Evolutionary conservation across 30 jellyfish, hydroid and myxozoan species (phyloP).

Genomic region (Hydractinia symbiolongicarpus): DNA sequence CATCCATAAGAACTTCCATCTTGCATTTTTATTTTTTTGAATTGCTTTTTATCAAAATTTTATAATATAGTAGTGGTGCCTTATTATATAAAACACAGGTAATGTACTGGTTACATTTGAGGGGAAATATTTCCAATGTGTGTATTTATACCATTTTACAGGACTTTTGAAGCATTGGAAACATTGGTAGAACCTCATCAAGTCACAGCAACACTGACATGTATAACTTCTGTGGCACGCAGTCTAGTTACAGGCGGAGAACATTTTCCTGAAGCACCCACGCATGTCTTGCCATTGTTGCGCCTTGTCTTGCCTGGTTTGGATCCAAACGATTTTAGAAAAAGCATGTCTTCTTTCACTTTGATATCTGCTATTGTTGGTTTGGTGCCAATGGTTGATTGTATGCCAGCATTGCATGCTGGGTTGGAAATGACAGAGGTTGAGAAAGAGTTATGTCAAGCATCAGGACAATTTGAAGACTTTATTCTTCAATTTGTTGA

Average conservation of each 20-base stretch:
- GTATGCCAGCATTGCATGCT: conserved; percentile 61
- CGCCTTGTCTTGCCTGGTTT: conserved; percentile 80
- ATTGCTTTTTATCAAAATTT: too few relatives aligned
- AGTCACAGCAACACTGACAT: conserved; percentile 75
- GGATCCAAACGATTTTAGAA: conserved; percentile 85
- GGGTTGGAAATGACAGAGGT: conserved; percentile 83
- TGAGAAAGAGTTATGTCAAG: conserved; percentile 68
- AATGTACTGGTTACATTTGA: too few relatives aligned
- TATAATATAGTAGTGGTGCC: too few relatives aligned
- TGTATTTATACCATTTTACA: conserved; percentile 12
- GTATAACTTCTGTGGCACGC: conserved; percentile 74
- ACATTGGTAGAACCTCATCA: conserved; percentile 91
- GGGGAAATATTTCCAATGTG: too few relatives aligned
- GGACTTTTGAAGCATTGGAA: conserved; percentile 84
- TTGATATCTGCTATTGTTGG: conserved; percentile 61
- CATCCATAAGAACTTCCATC: too few relatives aligned
- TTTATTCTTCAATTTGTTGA: conserved; percentile 58
- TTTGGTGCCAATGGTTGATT: conserved; percentile 78
- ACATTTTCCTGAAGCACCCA: conserved; percentile 70
- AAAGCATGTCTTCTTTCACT: conserved; percentile 69
- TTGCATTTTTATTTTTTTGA: too few relatives aligned
- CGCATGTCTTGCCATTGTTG: conserved; percentile 62
- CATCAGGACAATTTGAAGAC: conserved; percentile 70
- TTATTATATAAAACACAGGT: too few relatives aligned
- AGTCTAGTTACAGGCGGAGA: conserved; percentile 55